These are phyloP conservation scores for Plodia interpunctella DNA, from an alignment of 1,140 invertebrate species.

Conservation along the genomic window DNA sequence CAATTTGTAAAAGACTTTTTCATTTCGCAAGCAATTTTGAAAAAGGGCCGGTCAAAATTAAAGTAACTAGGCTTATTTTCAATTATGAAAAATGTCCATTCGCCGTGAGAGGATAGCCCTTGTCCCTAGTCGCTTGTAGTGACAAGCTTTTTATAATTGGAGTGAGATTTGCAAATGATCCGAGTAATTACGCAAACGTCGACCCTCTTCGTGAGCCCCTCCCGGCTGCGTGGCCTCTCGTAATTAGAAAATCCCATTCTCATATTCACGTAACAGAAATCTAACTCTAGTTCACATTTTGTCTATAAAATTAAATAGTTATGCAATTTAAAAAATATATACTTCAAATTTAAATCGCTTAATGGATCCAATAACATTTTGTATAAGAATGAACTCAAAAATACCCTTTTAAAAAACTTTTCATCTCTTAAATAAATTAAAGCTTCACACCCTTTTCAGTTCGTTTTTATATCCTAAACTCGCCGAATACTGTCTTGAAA, in stretches of 20 bases:
- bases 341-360: no score
- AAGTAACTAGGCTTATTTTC: constrained; percentile 2
- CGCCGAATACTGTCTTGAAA: constrained; percentile 28
- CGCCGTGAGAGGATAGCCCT: constrained; percentile 32
- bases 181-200: constrained; percentile 71
- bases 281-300: neutral
- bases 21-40: neutral
- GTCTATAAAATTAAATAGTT: neutral
- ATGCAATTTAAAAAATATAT: no score
- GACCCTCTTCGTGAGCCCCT: constrained; percentile 67
- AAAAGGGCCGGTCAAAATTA: neutral
- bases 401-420: neutral
- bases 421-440: constrained; percentile 1
- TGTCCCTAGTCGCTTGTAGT: constrained; percentile 43
- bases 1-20: neutral
- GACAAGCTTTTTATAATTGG: constrained; percentile 66
- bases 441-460: neutral
- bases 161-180: constrained; percentile 68
- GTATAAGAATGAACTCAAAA: no score
- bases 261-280: constrained; percentile 13
- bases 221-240: constrained; percentile 29
- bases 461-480: constrained; percentile 14
- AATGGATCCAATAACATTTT: no score
- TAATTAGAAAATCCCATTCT: constrained; percentile 42
- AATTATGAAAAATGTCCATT: constrained; percentile 31